These are phyloP conservation scores for Pseudomyrmex sp. DNA, from an alignment of 1,140 invertebrate genomes.

Conservation along the genomic window DNA sequence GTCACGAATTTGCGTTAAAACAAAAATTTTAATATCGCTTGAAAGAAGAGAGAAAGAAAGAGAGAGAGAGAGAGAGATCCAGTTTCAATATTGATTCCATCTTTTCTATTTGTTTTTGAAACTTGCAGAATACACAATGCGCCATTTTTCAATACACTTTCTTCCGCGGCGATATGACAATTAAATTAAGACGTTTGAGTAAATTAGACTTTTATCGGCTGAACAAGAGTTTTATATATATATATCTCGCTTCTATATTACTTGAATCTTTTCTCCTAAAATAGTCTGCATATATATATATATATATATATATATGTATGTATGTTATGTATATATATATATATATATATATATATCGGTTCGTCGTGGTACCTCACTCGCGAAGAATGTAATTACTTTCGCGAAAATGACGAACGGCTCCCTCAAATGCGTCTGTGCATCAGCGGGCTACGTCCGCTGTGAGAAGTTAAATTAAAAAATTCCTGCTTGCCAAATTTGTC, in stretches of 20 bases:
- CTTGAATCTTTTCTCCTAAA: not conserved
- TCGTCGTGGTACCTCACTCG: constrained; percentile 17
- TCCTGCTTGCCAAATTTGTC: constrained; percentile 42
- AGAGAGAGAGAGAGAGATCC: no score
- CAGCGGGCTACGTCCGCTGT: not conserved
- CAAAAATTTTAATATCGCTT: not conserved
- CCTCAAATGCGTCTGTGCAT: constrained; percentile 36
- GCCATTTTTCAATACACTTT: not conserved
- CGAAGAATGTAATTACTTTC: constrained; percentile 70
- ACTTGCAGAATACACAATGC: no score
- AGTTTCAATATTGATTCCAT: not conserved
- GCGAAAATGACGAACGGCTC: constrained; percentile 69
- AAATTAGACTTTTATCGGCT: not conserved
- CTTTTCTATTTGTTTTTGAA: not conserved
- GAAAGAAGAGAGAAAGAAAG: no score
- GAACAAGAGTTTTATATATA: no score
- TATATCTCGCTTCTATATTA: not conserved
- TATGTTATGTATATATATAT: no score
- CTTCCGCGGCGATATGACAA: not conserved
- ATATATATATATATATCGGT: constrained; percentile 44
- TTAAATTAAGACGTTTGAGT: not conserved
- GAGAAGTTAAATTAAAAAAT: constrained; percentile 68
- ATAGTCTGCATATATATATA: not conserved
- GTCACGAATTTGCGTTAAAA: not conserved
- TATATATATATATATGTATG: no score